These are phyloP conservation scores for Actinostola sp. DNA, from an alignment of 92 coral and sea anemone genomes.

Conservation along the genomic window DNA sequence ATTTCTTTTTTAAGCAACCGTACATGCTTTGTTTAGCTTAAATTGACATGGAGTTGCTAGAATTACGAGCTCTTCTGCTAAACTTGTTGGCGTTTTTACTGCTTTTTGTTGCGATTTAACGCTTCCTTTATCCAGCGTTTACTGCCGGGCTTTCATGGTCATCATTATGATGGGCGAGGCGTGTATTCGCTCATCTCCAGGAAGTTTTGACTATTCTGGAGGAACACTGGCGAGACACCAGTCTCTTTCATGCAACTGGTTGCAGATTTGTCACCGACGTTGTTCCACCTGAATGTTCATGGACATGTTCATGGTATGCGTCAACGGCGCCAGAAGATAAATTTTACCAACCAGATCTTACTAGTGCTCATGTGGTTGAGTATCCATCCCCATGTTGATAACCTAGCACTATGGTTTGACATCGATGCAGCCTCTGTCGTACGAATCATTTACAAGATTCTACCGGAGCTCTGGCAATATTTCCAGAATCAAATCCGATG, in stretches of 20 bases:
- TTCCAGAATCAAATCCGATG: background rate
- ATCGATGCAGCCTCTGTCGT: background rate
- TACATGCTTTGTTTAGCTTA: background rate
- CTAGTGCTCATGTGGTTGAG: background rate
- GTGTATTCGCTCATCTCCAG: background rate
- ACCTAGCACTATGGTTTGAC: slow-evolving; percentile 1
- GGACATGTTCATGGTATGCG: background rate
- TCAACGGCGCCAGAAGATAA: background rate
- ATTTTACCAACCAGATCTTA: background rate
- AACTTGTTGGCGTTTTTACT: background rate
- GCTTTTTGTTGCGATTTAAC: background rate
- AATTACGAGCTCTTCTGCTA: background rate
- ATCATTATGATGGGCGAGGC: background rate
- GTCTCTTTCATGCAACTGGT: background rate
- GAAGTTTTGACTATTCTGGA: background rate
- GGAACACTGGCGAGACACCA: slow-evolving; percentile 1
- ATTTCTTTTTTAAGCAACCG: background rate
- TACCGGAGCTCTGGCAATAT: background rate
- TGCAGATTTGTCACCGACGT: background rate
- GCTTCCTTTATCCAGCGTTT: too few relatives aligned
- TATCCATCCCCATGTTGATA: background rate
- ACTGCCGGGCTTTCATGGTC: background rate
- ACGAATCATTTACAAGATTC: background rate
- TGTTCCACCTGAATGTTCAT: background rate
- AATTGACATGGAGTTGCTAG: background rate